Evolutionary conservation across 2,888 invertebrate species (phyloP), one percentile per base, ranked within the genome.

Genomic region (Noctua comes): DNA sequence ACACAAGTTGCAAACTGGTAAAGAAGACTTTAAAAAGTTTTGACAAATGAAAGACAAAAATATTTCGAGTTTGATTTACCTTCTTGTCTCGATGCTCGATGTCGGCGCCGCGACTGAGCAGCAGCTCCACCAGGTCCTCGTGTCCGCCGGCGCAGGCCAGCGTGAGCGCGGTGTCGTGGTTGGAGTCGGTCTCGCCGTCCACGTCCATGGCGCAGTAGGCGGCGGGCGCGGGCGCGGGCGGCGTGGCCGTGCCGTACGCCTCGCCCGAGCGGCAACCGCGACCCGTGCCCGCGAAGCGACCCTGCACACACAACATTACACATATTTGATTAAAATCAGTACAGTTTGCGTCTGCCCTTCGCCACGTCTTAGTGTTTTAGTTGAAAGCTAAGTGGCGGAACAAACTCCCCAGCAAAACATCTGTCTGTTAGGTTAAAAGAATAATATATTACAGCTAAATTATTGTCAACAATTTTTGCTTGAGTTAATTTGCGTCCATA

Each of bases 81-180:
- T 99, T 99, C 95, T 99, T 99, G 95, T 99, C 99, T 51, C 99
- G 97, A 95, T 99, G 99, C 95, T 99, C 99, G 93, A 99, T 99
- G 94, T 99, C 98, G 0, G 99, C 99, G 77, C 99, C 99, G 84
- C 99, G 98, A 87, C 98, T 98, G 73, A 99, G 97, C 85, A 99
- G 97, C 91, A 99, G 97, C 93, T 99, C 98, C 18, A 99, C 99
- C 36, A 99, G 97, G 92, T 99, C 99, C 92, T 99, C 99, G 94
- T 99, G 99, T 0, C 99, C 99, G 84, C 99, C 99, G 81, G 99
- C 99, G 96, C 99, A 99, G 70, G 99, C 99, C 82, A 99, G 97
- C 57, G 99, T 99, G 78, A 99, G 97, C 76, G 99, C 99, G 8
- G 99, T 99, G 96, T 99, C 99, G 96, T 99, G 99, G 97, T 99